Evolutionary conservation across 1,140 invertebrate species (phyloP).

Genomic region (Dendroctonus valens): DNA sequence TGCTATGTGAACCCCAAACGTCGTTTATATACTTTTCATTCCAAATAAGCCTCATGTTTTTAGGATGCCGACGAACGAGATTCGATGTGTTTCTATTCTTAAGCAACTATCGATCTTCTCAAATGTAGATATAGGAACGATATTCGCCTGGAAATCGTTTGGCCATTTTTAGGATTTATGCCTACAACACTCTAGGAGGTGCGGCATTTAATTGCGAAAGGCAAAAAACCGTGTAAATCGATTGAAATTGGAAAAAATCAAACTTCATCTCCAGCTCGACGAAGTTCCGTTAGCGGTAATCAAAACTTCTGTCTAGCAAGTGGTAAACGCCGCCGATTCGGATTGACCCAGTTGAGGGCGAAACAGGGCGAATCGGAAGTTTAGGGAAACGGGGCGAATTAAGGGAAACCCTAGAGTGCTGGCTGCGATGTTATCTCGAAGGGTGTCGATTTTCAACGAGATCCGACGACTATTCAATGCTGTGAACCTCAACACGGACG

Average conservation of each 20-base stretch:
- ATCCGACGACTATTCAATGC: slow-evolving; percentile 1
- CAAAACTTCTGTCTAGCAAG: slow-evolving; percentile 9
- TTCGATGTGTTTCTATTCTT: slow-evolving; percentile 28
- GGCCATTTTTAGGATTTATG: too few relatives aligned
- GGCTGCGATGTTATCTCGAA: slow-evolving; percentile 30
- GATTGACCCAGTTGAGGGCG: slow-evolving; percentile 33
- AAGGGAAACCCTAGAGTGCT: slow-evolving; percentile 22
- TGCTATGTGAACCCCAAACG: slow-evolving; percentile 34
- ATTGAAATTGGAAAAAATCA: too few relatives aligned
- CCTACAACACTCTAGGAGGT: too few relatives aligned
- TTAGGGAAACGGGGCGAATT: slow-evolving; percentile 28
- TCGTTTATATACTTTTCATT: slow-evolving; percentile 35
- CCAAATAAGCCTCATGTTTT: slow-evolving; percentile 36
- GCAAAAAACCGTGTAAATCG: too few relatives aligned
- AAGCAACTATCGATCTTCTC: slow-evolving; percentile 26
- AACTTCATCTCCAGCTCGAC: too few relatives aligned
- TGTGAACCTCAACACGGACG: neutral
- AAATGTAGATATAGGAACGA: too few relatives aligned
- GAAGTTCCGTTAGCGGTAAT: neutral
- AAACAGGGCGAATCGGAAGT: slow-evolving; percentile 32
- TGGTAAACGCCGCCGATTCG: slow-evolving; percentile 14
- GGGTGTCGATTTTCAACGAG: slow-evolving; percentile 17
- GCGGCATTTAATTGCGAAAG: too few relatives aligned
- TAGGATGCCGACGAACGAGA: slow-evolving; percentile 27
- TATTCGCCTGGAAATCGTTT: too few relatives aligned